Base-by-base conservation (phyloP, 2,797 vertebrate species). In the Borostomias antarcticus region DNA sequence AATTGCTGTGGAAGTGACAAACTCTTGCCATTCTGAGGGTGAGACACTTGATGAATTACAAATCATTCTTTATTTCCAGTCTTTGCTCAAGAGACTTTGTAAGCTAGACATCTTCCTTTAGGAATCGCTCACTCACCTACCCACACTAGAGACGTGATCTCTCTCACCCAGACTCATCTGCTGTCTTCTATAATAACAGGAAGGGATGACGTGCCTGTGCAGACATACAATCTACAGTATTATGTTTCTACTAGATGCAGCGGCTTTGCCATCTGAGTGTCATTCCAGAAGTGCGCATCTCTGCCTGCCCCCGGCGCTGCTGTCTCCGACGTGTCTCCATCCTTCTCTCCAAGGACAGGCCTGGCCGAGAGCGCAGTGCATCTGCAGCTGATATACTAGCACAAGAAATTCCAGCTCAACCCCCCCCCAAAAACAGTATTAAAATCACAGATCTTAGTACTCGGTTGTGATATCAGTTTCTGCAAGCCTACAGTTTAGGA, bases 201-300 rank as follows among this genome's bases (percentile, higher is more conserved):
- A 4, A 59, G 33, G 19, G 37, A 21, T 58, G 11, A 40, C 15
- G 57, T 15, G 57, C 40, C 33, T 21, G 15, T 21, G 25, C 56
- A 37, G 33, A 25, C 57, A n/a, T 37, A 17, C 40, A 40, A n/a
- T n/a, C n/a, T n/a, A n/a, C n/a, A n/a, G 53, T 26, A 17, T 17
- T 30, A n/a, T 32, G 52, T 28, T 28, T n/a, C 7, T 30, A 26
- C 29, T 15, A 50, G 7, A 3, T 50, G 23, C 21, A 56, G 28
- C 13, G 53, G 28, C n/a, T 32, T 6, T 56, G 53, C 53, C 26
- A 32, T 7, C 17, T 17, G 19, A 56, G 53, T 56, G 53, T 56
- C 53, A 56, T 26, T 32, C 26, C 53, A 56, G 53, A 56, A 56
- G 53, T 56, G 53, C 53, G n/a, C 29, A 56, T 11, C 53, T 28